Percentiles rank a stretch among this genome's conserved stretches.
Conservation (phyloP, 2,888 invertebrate species). For the Idaea dimidiata region DNA sequence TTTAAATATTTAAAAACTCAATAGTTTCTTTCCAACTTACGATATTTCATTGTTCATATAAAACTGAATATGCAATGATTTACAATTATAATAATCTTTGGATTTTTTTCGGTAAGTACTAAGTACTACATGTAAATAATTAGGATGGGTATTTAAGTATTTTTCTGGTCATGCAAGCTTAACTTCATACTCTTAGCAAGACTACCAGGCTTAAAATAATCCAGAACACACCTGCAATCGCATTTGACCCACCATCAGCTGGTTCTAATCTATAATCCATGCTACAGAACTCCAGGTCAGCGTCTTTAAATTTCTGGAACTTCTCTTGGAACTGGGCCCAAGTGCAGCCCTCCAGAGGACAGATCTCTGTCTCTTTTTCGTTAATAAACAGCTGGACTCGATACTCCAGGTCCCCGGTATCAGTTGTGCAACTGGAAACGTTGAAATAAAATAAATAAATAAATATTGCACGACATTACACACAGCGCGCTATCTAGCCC, state of each 20-base stretch:
- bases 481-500: too few relatives aligned
- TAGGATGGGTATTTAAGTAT: too few relatives aligned
- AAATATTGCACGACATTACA: too few relatives aligned
- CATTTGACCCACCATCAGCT: slow-evolving; percentile 10
- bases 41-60: too few relatives aligned
- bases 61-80: too few relatives aligned
- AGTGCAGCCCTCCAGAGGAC: slow-evolving; percentile 57
- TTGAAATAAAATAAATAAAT: neutral
- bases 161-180: slow-evolving; percentile 1
- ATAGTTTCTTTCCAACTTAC: too few relatives aligned
- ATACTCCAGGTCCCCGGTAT: slow-evolving; percentile 25
- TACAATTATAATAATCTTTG: too few relatives aligned
- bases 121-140: too few relatives aligned
- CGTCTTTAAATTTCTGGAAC: slow-evolving; percentile 44
- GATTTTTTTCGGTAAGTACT: too few relatives aligned
- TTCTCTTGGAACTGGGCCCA: slow-evolving; percentile 57
- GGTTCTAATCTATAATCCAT: slow-evolving; percentile 30
- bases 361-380: slow-evolving; percentile 52
- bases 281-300: slow-evolving; percentile 55
- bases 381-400: slow-evolving; percentile 60
- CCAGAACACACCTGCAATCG: slow-evolving; percentile 12
- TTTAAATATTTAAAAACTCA: too few relatives aligned
- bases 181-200: slow-evolving; percentile 11
- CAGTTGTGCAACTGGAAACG: slow-evolving; percentile 40
- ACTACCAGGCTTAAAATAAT: slow-evolving; percentile 16